Evolutionary conservation across 2,113 vertebrate genomes (phyloP).

Genomic region (Ophiodon elongatus): DNA sequence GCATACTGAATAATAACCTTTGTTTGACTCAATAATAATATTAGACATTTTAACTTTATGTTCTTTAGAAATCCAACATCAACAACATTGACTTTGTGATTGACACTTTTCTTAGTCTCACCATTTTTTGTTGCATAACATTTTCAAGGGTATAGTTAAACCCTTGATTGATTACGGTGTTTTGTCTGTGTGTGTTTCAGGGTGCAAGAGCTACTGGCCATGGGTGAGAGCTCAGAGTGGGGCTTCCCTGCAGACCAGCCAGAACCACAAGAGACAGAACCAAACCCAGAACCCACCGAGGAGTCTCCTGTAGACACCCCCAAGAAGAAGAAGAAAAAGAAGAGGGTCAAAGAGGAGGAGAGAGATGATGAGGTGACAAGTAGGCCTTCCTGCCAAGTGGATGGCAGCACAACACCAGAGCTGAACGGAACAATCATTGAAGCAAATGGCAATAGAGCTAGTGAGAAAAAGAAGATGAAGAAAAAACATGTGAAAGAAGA

Average conservation of each 20-base stretch:
- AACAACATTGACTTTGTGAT: not conserved
- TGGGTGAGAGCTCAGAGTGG: slow-evolving; percentile 59
- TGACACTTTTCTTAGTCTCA: not conserved
- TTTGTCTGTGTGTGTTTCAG: slow-evolving; percentile 57
- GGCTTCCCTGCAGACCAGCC: slow-evolving; percentile 1
- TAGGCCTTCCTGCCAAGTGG: not conserved
- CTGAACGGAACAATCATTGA: slow-evolving; percentile 49
- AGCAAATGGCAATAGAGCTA: slow-evolving; percentile 34
- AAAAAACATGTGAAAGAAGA: slow-evolving; percentile 71
- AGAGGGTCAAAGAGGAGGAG: slow-evolving; percentile 69
- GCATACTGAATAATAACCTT: not conserved
- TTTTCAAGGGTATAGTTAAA: not conserved
- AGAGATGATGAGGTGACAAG: slow-evolving; percentile 10
- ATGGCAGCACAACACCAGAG: slow-evolving; percentile 5
- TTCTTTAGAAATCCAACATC: not conserved
- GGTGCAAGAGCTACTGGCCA: slow-evolving; percentile 76
- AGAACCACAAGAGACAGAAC: slow-evolving; percentile 58
- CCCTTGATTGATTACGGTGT: not conserved
- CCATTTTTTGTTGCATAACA: not conserved
- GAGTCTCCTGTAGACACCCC: slow-evolving; percentile 53
- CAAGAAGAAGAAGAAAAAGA: slow-evolving; percentile 83
- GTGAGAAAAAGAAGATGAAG: slow-evolving; percentile 74
- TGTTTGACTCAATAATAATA: not conserved
- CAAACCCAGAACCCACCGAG: slow-evolving; percentile 39
- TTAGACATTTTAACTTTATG: not conserved